A percentile compares a stretch with the other conserved stretches of the same genome.
Evolutionary conservation across 1,140 invertebrate genomes (phyloP).

Genomic region (Musca vetustissima): DNA sequence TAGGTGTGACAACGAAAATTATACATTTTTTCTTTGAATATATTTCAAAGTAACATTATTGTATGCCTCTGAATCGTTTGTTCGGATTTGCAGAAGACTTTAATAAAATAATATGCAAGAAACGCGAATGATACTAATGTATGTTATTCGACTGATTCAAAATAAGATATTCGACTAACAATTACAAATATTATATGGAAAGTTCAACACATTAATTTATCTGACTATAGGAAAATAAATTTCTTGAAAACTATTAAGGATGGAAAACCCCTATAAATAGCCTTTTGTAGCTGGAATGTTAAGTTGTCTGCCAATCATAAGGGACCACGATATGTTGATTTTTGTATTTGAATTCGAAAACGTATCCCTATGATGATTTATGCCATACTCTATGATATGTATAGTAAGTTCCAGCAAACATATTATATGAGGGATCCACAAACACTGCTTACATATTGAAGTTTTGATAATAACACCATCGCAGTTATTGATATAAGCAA

Average conservation of each 20-base stretch:
- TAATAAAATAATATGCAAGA: slow-evolving; percentile 54
- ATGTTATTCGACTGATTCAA: slow-evolving; percentile 24
- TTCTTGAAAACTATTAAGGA: slow-evolving; percentile 12
- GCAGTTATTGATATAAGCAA: slow-evolving; percentile 37
- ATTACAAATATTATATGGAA: slow-evolving; percentile 31
- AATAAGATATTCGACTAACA: slow-evolving; percentile 33
- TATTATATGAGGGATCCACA: slow-evolving; percentile 25
- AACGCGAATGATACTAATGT: slow-evolving; percentile 39
- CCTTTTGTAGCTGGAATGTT: slow-evolving; percentile 20
- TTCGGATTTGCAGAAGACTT: slow-evolving; percentile 58
- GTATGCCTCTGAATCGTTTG: slow-evolving; percentile 53
- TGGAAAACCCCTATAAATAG: slow-evolving; percentile 5
- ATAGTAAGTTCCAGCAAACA: slow-evolving; percentile 26
- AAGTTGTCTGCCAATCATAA: background rate
- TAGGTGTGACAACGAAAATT: no score
- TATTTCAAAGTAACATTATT: no score
- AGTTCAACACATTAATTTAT: slow-evolving; percentile 25
- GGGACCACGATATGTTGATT: background rate
- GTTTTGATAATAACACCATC: background rate
- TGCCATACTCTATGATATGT: slow-evolving; percentile 28
- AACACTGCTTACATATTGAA: background rate
- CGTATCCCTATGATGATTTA: slow-evolving; percentile 44
- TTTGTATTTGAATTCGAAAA: slow-evolving; percentile 37
- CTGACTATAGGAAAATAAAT: background rate
- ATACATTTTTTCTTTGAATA: no score